Percentiles rank a stretch among this genome's conserved stretches.
Conservation (phyloP, 2,113 vertebrate genomes). For the Colinus virginianus region DNA sequence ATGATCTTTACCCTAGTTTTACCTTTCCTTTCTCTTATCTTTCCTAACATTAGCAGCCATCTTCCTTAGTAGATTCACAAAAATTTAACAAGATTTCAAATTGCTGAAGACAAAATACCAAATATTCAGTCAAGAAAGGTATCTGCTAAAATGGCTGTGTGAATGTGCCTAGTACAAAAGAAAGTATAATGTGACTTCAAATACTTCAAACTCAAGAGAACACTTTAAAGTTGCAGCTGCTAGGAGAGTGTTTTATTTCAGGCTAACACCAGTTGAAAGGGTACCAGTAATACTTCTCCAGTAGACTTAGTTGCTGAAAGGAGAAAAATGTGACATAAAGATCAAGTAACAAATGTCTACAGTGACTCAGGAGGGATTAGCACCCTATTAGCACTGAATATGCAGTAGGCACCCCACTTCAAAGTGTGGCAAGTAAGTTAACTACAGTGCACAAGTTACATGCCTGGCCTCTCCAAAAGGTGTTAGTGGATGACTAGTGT, state of each 20-base stretch:
- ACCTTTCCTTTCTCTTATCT: no score
- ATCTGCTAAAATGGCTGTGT: not conserved
- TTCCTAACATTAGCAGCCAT: not conserved
- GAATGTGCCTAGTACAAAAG: not conserved
- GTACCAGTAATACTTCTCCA: not conserved
- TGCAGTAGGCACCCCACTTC: not conserved
- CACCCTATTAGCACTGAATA: not conserved
- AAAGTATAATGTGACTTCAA: not conserved
- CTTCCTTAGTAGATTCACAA: not conserved
- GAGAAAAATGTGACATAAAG: not conserved
- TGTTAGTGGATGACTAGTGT: not conserved
- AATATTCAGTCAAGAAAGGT: not conserved
- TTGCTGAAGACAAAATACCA: not conserved
- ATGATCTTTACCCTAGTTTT: not conserved
- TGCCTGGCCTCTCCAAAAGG: not conserved
- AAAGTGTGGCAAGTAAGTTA: not conserved
- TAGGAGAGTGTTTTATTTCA: not conserved
- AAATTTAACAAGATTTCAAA: not conserved
- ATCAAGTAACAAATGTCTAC: not conserved
- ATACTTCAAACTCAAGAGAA: not conserved
- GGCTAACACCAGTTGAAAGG: not conserved
- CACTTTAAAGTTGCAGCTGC: no score
- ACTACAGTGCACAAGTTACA: not conserved
- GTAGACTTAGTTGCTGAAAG: not conserved
- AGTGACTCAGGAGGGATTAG: not conserved